Evolutionary conservation across 2,797 vertebrate species (phyloP).

Genomic region (Hydrophis major): DNA sequence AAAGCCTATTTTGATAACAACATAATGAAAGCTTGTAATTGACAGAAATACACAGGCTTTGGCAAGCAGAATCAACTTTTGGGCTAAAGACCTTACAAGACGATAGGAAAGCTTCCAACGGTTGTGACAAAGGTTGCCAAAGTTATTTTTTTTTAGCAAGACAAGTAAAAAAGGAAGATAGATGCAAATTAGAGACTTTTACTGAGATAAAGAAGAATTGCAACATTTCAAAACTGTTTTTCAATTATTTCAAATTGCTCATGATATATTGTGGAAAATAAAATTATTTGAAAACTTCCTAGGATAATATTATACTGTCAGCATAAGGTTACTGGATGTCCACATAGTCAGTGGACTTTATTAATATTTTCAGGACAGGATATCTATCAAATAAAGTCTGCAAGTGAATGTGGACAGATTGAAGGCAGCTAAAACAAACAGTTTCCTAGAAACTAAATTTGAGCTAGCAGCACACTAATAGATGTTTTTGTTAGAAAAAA

Average conservation of each 20-base stretch:
- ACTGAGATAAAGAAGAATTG: constrained; percentile 34
- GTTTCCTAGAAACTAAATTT: background rate
- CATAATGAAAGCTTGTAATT: constrained; percentile 70
- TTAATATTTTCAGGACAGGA: constrained; percentile 41
- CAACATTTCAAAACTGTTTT: constrained; percentile 39
- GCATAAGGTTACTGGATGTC: constrained; percentile 45
- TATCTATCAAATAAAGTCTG: constrained; percentile 1
- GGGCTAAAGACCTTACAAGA: constrained; percentile 58
- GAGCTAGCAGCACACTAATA: background rate
- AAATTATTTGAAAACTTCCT: constrained; percentile 62
- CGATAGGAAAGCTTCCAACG: constrained; percentile 50
- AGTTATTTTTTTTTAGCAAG: background rate
- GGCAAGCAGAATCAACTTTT: constrained; percentile 61
- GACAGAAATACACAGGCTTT: constrained; percentile 59
- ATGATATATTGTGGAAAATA: constrained; percentile 50
- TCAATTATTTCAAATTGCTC: constrained; percentile 42
- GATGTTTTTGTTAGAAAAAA: background rate
- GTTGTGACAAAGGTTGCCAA: constrained; percentile 44
- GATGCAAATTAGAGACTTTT: background rate
- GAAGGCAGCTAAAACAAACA: constrained; percentile 10
- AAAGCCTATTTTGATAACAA: constrained; percentile 64
- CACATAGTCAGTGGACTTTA: constrained; percentile 23
- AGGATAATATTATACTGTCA: constrained; percentile 50
- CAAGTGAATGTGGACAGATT: constrained; percentile 28
- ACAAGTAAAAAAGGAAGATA: background rate